Evolutionary conservation across 2,113 vertebrate species (phyloP).

Genomic region (Casuarius casuarius): DNA sequence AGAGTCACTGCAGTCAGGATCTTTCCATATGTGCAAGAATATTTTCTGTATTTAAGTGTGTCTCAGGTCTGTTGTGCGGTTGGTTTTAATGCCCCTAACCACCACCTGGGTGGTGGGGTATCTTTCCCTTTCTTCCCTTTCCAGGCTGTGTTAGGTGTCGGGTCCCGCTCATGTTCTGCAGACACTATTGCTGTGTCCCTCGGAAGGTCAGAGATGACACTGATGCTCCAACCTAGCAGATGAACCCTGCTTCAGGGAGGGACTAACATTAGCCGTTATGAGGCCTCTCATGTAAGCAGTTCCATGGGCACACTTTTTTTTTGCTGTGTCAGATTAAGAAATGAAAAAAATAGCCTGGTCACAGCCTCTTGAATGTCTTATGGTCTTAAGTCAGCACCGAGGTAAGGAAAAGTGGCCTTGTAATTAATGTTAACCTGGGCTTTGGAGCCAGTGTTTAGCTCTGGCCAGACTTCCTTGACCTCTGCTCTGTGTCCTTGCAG

Average conservation of each 20-base stretch:
- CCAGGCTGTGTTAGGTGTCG: not conserved
- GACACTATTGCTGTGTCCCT: not conserved
- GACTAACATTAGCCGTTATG: not conserved
- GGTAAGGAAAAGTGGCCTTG: not conserved
- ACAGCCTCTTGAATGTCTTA: not conserved
- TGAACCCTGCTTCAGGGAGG: not conserved
- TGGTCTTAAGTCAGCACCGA: not conserved
- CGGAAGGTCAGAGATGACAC: not conserved
- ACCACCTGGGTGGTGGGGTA: not conserved
- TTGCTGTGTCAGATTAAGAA: not conserved
- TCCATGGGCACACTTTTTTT: not conserved
- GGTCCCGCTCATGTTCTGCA: not conserved
- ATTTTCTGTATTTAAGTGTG: not conserved
- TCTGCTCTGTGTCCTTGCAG: not conserved
- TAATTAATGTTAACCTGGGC: not conserved
- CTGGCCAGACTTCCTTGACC: not conserved
- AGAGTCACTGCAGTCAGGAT: not conserved
- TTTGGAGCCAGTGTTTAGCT: not conserved
- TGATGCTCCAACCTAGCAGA: not conserved
- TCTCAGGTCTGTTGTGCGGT: not conserved
- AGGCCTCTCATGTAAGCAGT: not conserved
- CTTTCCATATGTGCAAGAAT: not conserved
- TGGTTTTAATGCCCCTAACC: not conserved
- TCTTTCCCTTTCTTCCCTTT: not conserved
- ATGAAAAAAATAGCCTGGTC: not conserved